Percentiles rank a stretch among this genome's conserved stretches.
Conservation (phyloP, 2,888 invertebrate genomes). For the Adineta ricciae region DNA sequence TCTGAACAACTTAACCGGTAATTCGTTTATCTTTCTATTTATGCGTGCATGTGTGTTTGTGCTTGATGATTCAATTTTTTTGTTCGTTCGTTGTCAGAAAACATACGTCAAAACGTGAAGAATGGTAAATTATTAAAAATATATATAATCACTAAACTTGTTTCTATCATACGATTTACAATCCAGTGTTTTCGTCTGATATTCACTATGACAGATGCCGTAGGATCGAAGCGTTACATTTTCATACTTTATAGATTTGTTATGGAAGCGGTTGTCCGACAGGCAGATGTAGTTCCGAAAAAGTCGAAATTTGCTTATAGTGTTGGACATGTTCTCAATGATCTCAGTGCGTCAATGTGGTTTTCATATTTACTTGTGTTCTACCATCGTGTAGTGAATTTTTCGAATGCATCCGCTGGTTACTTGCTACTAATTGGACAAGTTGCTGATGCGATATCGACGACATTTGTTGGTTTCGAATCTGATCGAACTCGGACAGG, state of each 20-base stretch:
- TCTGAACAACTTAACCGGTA: not conserved
- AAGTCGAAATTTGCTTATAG: constrained; percentile 50
- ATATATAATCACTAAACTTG: not conserved
- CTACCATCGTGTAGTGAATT: constrained; percentile 57
- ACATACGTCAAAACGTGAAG: not conserved
- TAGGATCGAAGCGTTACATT: no score
- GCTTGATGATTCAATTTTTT: not conserved
- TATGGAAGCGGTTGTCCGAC: not conserved
- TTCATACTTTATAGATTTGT: not conserved
- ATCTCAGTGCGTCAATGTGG: constrained; percentile 85
- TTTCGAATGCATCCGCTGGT: constrained; percentile 44
- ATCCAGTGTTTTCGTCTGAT: not conserved
- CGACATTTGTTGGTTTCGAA: constrained; percentile 74
- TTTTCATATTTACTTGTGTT: constrained; percentile 79
- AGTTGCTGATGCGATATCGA: constrained; percentile 70
- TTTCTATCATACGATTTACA: not conserved
- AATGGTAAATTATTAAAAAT: not conserved
- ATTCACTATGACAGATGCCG: no score
- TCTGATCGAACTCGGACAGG: constrained; percentile 62
- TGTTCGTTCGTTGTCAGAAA: not conserved
- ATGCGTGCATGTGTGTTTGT: not conserved
- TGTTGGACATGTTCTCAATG: constrained; percentile 78
- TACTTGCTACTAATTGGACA: constrained; percentile 54
- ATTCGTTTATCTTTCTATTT: not conserved
- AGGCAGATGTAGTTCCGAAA: not conserved